Percentiles rank a stretch among this genome's conserved stretches.
Evolutionary conservation across 2,888 invertebrate genomes (phyloP).

Genomic region (Carterocephalus palaemon): DNA sequence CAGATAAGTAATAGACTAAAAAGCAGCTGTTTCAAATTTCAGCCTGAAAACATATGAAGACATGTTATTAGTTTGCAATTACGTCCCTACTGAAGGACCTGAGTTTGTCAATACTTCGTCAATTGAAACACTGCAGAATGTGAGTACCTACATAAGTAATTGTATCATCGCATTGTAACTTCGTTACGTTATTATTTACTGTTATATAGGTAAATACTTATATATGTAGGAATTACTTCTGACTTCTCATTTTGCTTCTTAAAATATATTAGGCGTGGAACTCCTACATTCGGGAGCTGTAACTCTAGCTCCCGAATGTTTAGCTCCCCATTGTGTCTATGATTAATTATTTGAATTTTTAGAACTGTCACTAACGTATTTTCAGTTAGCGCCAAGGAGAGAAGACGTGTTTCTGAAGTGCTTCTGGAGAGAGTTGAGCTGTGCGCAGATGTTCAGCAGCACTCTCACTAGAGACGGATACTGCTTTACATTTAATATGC

Average conservation of each 20-base stretch:
- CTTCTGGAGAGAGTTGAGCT: constrained; percentile 67
- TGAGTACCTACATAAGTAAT: constrained; percentile 24
- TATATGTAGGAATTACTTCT: no score
- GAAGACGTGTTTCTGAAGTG: constrained; percentile 65
- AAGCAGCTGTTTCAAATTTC: constrained; percentile 28
- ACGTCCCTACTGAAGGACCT: constrained; percentile 39
- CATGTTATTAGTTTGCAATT: constrained; percentile 42
- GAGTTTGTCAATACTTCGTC: constrained; percentile 37
- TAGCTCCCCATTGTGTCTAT: no score
- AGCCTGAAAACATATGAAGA: constrained; percentile 42
- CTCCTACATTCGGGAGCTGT: no score
- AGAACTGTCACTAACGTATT: constrained; percentile 15
- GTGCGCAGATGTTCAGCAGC: constrained; percentile 74
- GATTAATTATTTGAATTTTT: not conserved
- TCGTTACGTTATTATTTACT: no score
- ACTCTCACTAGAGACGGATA: constrained; percentile 82
- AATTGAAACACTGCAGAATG: constrained; percentile 39
- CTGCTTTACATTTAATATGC: constrained; percentile 81
- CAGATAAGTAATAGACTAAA: not conserved
- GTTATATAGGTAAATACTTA: no score
- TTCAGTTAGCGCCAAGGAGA: constrained; percentile 69
- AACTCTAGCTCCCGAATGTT: no score
- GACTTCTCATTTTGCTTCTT: no score
- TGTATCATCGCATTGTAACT: not conserved
- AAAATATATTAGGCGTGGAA: no score